Base-by-base conservation (phyloP, 2,113 vertebrate genomes). In the Serinus canaria region DNA sequence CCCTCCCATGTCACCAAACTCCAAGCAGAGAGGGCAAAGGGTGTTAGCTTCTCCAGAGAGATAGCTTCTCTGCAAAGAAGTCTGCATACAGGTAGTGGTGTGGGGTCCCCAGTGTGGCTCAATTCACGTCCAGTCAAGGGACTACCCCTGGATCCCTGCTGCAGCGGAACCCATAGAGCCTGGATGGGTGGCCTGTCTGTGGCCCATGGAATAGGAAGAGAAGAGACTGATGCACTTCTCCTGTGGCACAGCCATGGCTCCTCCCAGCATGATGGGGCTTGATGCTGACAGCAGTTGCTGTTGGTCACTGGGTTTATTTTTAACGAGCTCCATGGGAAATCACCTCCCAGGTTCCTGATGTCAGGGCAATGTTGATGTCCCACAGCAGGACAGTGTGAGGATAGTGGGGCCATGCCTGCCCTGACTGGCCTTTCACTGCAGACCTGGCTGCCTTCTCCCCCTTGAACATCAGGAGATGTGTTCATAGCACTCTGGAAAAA, bases 71-170 rank as follows among this genome's bases (percentile, higher is more conserved):
- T 70, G 43, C 49, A 64, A 66, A 23, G 31, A 13, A 25, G 4
- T 66, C 64, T 90, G 21, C 1, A 0, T n/a, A 28, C 0, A 4
- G 11, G 20, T 1, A 2, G 31, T 66, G 30, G 21, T 58, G 23
- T 76, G 12, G 20, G n/a, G 11, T 18, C 30, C 30, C 31, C 2
- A 6, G 28, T 0, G 4, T 70, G 60, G 27, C 69, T 87, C 60
- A 62, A 0, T 52, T 79, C 16, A 15, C 3, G 23, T 69, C 41
- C 1, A 4, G 6, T 66, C 43, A 79, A 64, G 63, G 67, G 41
- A 60, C 24, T 6, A 3, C 14, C 27, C 49, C 30, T 43, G 49
- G 33, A 47, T 60, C 39, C 13, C 44, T 1, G 1, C 64, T 89
- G 77, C 44, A 64, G 76, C 0, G 0, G 41, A 68, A 68, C 33